Percentiles rank a stretch among this genome's conserved stretches.
These are phyloP conservation scores for Synanthedon vespiformis DNA, from an alignment of 2,888 invertebrate genomes.

Conservation along the genomic window DNA sequence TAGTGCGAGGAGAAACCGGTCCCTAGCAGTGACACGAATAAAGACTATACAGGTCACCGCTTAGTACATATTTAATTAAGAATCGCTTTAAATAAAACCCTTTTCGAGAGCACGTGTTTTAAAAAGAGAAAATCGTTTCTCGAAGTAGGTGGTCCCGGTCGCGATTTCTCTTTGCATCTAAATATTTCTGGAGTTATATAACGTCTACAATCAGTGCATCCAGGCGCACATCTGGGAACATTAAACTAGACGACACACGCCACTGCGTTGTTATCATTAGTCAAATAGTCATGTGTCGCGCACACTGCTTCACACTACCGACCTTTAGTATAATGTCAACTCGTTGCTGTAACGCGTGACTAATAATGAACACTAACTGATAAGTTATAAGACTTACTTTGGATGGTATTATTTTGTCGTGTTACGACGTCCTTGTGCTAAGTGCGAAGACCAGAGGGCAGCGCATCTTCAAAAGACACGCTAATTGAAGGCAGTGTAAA, in stretches of 20 bases:
- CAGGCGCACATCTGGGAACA: constrained; percentile 57
- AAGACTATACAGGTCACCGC: too few relatives aligned
- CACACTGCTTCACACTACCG: constrained; percentile 53
- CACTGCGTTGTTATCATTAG: constrained; percentile 64
- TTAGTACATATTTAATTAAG: too few relatives aligned
- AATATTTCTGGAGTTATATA: constrained; percentile 42
- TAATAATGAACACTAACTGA: constrained; percentile 38
- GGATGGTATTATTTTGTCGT: constrained; percentile 10
- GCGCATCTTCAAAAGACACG: constrained; percentile 63
- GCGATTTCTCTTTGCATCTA: constrained; percentile 25
- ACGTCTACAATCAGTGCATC: constrained; percentile 45
- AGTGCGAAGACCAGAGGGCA: constrained; percentile 24
- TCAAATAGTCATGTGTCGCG: constrained; percentile 68
- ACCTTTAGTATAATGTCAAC: constrained; percentile 37
- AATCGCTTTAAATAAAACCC: too few relatives aligned
- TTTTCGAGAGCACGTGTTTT: too few relatives aligned
- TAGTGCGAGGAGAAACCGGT: too few relatives aligned
- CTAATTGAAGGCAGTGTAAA: constrained; percentile 61
- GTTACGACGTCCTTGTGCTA: constrained; percentile 23
- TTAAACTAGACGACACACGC: constrained; percentile 48
- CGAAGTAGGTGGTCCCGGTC: constrained; percentile 11
- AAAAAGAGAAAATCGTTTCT: too few relatives aligned
- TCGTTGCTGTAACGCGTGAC: constrained; percentile 18
- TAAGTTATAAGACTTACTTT: constrained; percentile 21
- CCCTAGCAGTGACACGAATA: too few relatives aligned